These are phyloP conservation scores for Drosophila tani DNA, from an alignment of 1,140 invertebrate species.

Conservation along the genomic window DNA sequence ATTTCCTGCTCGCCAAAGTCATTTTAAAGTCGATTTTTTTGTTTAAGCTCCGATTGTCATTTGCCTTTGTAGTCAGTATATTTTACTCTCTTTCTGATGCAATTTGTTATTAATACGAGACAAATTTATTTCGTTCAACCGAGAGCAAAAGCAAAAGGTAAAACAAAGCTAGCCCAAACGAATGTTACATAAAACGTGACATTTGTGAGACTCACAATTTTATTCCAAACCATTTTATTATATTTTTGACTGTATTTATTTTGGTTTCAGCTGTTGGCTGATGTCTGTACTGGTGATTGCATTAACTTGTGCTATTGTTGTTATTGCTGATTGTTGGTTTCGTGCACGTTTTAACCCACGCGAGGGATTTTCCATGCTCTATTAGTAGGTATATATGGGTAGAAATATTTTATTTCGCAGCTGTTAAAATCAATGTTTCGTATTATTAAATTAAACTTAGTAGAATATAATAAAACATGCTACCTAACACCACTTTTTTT, in stretches of 20 bases:
- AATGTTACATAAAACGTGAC: conserved; percentile 71
- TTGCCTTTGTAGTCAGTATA: conserved; percentile 24
- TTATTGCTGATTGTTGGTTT: conserved; percentile 33
- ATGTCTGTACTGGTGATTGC: conserved; percentile 18
- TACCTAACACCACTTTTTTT: background rate
- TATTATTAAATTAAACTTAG: background rate
- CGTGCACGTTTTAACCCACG: conserved; percentile 53
- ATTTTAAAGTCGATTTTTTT: conserved; percentile 55
- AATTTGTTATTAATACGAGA: conserved; percentile 50
- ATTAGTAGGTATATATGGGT: background rate
- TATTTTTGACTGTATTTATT: conserved; percentile 9
- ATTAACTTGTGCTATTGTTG: conserved; percentile 14
- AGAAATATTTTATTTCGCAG: background rate
- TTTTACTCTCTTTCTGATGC: conserved; percentile 32
- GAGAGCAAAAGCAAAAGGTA: conserved; percentile 2
- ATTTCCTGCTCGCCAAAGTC: conserved; percentile 54
- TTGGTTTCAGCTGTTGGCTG: conserved; percentile 23
- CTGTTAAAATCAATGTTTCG: background rate
- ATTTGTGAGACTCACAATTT: conserved; percentile 59
- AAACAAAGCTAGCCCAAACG: conserved; percentile 32
- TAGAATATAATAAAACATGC: background rate
- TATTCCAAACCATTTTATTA: conserved; percentile 24
- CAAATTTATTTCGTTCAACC: conserved; percentile 31
- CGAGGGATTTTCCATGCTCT: conserved; percentile 23
- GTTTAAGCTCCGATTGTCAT: conserved; percentile 48